phyloP scores from a whole-genome alignment of 2,888 invertebrate species.

The Mongoloraphidia duomilia region DNA sequence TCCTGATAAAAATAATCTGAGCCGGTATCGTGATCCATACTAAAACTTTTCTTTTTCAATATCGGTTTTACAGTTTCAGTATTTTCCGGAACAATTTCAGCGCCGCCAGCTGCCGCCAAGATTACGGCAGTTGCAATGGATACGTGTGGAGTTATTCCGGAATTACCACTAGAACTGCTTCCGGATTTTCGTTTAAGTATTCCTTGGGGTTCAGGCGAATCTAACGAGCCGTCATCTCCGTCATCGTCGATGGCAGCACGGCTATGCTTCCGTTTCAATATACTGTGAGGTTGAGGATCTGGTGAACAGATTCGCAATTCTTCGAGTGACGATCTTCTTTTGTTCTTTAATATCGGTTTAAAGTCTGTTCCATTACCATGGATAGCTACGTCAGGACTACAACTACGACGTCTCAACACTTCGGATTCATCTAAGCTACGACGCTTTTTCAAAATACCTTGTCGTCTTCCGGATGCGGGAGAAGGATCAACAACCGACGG shows the following conservation, averaged over 20 bases:
- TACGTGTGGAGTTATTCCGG: conserved; percentile 47
- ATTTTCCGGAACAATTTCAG: conserved; percentile 37
- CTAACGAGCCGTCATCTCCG: conserved; percentile 36
- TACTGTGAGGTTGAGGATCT: conserved; percentile 48
- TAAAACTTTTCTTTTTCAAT: conserved; percentile 67
- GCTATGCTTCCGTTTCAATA: conserved; percentile 54
- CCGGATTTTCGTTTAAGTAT: conserved; percentile 68
- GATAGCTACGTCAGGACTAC: conserved; percentile 52
- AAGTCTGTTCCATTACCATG: conserved; percentile 42
- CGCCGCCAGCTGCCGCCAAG: conserved; percentile 47
- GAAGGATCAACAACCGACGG: conserved; percentile 57
- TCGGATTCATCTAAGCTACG: conserved; percentile 69
- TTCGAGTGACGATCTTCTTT: conserved; percentile 53
- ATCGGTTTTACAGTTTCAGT: conserved; percentile 54
- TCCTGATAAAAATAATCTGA: conserved; percentile 31
- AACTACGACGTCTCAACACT: conserved; percentile 50
- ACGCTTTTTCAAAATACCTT: conserved; percentile 72
- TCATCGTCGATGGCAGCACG: conserved; percentile 45
- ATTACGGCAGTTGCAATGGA: conserved; percentile 54
- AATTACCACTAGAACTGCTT: conserved; percentile 39
- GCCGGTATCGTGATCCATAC: conserved; percentile 46
- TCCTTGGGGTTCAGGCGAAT: conserved; percentile 57
- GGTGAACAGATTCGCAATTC: conserved; percentile 50
- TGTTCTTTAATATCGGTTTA: conserved; percentile 51
- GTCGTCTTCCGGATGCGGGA: conserved; percentile 43